A percentile compares a stretch with the other conserved stretches of the same genome.
Evolutionary conservation across 2,797 vertebrate species (phyloP).

Genomic region (Pampus argenteus): DNA sequence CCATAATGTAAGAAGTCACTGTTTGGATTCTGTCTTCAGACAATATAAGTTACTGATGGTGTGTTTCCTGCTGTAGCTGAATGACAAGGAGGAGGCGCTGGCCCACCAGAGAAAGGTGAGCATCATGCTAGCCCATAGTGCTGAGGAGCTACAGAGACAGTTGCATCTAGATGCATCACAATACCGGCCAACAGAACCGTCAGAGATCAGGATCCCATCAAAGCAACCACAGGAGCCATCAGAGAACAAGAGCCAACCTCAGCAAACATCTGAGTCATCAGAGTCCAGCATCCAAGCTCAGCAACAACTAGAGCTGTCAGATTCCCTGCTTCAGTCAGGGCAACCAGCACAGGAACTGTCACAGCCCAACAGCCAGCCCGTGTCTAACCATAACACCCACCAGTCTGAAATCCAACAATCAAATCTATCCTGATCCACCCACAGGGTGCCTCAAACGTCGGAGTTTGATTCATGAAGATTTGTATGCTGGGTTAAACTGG

Average conservation of each 20-base stretch:
- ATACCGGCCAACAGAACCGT: neutral
- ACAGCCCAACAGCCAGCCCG: neutral
- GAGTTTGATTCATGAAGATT: neutral
- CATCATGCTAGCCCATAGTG: constrained; percentile 90
- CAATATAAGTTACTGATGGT: neutral
- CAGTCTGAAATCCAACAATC: neutral
- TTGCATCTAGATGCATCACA: constrained; percentile 55
- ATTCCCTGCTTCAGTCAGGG: constrained; percentile 2
- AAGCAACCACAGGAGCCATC: neutral
- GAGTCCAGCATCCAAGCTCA: constrained; percentile 1
- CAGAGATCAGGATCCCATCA: constrained; percentile 20
- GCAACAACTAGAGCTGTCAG: neutral
- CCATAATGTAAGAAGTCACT: neutral
- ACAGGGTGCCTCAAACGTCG: neutral
- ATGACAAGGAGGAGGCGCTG: constrained; percentile 93
- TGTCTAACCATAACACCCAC: neutral
- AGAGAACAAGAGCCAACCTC: neutral
- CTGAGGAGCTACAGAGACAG: constrained; percentile 83
- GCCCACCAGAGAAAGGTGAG: constrained; percentile 96
- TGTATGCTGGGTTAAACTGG: neutral
- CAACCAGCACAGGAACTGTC: neutral
- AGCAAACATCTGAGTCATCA: too few species aligned
- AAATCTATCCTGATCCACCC: constrained; percentile 4
- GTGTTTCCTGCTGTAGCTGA: constrained; percentile 83
- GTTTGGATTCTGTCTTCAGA: neutral